Conservation (phyloP, 2,797 vertebrate species). For the Decapterus maruadsi region DNA sequence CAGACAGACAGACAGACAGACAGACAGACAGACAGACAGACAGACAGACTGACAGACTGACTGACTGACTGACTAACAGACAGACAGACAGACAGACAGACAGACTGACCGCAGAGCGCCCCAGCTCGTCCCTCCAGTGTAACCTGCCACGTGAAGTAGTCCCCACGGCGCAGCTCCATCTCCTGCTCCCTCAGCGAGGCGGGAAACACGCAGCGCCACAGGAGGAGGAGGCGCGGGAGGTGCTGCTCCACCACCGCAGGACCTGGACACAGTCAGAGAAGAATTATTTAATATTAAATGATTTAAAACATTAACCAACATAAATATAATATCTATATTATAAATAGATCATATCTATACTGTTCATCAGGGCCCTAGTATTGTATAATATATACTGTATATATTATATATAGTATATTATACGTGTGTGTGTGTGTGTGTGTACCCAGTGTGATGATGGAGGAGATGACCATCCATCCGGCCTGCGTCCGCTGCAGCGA, state of each 20-base stretch:
- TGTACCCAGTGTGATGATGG: slow-evolving; percentile 92
- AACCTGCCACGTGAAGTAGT: slow-evolving; percentile 96
- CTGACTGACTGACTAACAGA: too few relatives aligned
- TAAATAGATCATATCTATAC: too few relatives aligned
- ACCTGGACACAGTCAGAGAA: slow-evolving; percentile 86
- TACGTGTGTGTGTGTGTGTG: too few relatives aligned
- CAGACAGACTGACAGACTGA: too few relatives aligned
- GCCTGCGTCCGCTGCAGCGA: slow-evolving; percentile 92
- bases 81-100: slow-evolving; percentile 7
- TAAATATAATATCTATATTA: too few relatives aligned
- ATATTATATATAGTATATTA: too few relatives aligned
- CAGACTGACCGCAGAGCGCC: slow-evolving; percentile 83
- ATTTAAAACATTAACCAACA: too few relatives aligned
- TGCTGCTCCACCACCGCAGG: slow-evolving; percentile 90
- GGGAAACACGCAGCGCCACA: slow-evolving; percentile 94
- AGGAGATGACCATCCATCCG: slow-evolving; percentile 92
- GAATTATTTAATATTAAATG: too few relatives aligned
- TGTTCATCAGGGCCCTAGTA: too few relatives aligned
- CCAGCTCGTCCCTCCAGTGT: slow-evolving; percentile 93
- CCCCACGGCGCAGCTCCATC: slow-evolving; percentile 91
- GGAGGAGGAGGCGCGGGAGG: slow-evolving; percentile 88
- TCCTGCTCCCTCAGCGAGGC: slow-evolving; percentile 90
- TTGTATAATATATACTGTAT: too few relatives aligned
- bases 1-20: too few relatives aligned
- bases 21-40: too few relatives aligned